A percentile compares a stretch with the other conserved stretches of the same genome.
These are phyloP conservation scores for Oreocharis arfaki DNA, from an alignment of 2,113 vertebrate genomes.

Conservation along the genomic window DNA sequence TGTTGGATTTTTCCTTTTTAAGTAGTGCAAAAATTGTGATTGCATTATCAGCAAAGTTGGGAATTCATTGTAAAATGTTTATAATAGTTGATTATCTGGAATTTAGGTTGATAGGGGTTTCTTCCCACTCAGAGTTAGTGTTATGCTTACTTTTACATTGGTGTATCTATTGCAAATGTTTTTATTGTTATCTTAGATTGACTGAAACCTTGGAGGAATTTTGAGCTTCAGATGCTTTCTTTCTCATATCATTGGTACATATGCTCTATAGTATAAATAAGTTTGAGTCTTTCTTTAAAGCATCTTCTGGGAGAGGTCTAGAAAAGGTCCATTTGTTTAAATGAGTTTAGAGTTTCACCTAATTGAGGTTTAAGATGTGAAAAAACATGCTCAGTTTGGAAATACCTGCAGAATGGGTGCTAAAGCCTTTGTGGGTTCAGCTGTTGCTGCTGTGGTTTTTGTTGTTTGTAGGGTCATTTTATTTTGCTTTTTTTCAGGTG, in stretches of 20 bases:
- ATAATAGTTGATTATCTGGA: neutral
- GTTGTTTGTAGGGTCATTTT: neutral
- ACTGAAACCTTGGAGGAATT: neutral
- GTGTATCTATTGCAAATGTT: neutral
- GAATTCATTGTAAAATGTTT: neutral
- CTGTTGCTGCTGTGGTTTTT: neutral
- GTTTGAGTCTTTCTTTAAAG: neutral
- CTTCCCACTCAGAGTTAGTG: neutral
- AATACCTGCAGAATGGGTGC: neutral
- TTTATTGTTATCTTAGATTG: neutral
- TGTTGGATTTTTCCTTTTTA: neutral
- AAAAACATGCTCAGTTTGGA: neutral
- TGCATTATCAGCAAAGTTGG: neutral
- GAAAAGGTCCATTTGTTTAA: neutral
- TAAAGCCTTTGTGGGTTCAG: neutral
- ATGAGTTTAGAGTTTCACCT: neutral
- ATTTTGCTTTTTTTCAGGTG: neutral
- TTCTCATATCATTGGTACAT: neutral
- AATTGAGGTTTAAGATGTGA: neutral
- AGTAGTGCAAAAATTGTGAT: neutral
- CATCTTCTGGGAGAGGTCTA: neutral
- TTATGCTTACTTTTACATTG: neutral
- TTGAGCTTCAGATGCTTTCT: neutral
- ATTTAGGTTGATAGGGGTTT: neutral
- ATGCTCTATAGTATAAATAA: neutral